A percentile compares a stretch with the other conserved stretches of the same genome.
Conservation (phyloP, 2,797 vertebrate genomes). For the Lateolabrax maculatus region DNA sequence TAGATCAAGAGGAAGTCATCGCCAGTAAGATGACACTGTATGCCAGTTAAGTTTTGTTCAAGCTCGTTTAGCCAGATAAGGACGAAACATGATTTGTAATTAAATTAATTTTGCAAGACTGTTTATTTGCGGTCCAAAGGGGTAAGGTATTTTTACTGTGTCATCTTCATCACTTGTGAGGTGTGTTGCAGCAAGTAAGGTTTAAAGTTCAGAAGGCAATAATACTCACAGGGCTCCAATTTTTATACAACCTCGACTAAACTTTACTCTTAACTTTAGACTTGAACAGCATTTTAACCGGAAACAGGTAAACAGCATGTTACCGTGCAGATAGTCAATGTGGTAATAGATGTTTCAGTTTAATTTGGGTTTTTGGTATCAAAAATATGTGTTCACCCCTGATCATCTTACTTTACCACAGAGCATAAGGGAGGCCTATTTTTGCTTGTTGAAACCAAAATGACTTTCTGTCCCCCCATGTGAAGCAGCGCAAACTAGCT, state of each 20-base stretch:
- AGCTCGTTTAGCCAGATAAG: background rate
- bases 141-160: accelerated
- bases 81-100: background rate
- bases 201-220: background rate
- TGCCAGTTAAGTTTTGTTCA: background rate
- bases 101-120: background rate
- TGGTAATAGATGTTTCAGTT: constrained; percentile 21
- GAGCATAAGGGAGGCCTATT: constrained; percentile 39
- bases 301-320: constrained; percentile 27
- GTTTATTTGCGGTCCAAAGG: too few relatives aligned
- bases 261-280: too few relatives aligned
- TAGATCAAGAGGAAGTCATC: background rate
- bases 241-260: background rate
- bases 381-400: constrained; percentile 35
- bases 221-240: background rate
- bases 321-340: background rate
- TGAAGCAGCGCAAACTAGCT: constrained; percentile 11
- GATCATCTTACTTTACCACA: constrained; percentile 46
- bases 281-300: constrained; percentile 22
- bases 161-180: background rate
- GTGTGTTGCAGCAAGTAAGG: background rate
- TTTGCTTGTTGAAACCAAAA: constrained; percentile 29
- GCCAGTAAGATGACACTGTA: background rate
- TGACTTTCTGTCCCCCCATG: background rate
- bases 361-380: constrained; percentile 13